Conservation (phyloP, 2,888 invertebrate species). For the Eumerus sabulonum region DNA sequence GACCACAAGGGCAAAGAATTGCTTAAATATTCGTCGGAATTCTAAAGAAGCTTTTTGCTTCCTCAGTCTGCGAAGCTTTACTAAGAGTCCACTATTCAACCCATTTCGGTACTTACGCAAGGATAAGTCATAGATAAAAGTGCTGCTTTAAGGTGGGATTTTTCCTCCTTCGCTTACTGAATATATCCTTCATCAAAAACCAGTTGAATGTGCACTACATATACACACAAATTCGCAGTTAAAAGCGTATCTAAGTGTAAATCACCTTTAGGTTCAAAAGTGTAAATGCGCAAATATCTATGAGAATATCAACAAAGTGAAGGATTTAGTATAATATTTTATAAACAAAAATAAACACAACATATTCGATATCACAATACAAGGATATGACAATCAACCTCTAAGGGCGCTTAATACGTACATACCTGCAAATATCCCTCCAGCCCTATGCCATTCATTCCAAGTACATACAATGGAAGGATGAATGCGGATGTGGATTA, state of each 20-base stretch:
- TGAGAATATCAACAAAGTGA: neutral
- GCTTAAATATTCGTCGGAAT: conserved; percentile 2
- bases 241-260: neutral
- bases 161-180: conserved; percentile 8
- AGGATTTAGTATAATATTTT: conserved; percentile 31
- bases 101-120: conserved; percentile 26
- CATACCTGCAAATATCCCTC: neutral
- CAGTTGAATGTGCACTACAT: conserved; percentile 49
- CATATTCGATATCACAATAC: conserved; percentile 21
- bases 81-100: conserved; percentile 1
- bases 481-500: conserved; percentile 53
- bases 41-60: conserved; percentile 31
- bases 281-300: neutral
- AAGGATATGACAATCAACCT: conserved; percentile 27
- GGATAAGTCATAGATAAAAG: conserved; percentile 33
- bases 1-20: conserved; percentile 21
- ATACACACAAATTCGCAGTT: neutral
- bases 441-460: neutral
- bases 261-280: neutral
- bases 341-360: conserved; percentile 28
- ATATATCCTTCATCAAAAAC: conserved; percentile 23
- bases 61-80: conserved; percentile 45
- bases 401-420: conserved; percentile 27
- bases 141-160: conserved; percentile 36
- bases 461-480: conserved; percentile 26